Evolutionary conservation across 1,140 invertebrate species (phyloP).

Genomic region (Drosophila sechellia): DNA sequence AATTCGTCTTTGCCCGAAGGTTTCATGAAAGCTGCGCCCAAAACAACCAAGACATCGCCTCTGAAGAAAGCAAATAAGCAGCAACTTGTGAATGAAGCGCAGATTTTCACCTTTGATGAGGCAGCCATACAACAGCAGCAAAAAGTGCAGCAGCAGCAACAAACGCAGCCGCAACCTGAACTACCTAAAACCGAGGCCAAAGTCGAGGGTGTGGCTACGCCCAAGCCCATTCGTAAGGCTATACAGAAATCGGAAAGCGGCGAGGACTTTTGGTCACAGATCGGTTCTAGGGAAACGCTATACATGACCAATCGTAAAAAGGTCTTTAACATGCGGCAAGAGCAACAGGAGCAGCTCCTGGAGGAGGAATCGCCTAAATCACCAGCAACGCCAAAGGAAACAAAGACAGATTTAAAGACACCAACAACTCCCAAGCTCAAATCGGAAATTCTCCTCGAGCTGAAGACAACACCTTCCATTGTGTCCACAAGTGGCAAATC

Average conservation of each 20-base stretch:
- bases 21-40: constrained; percentile 67
- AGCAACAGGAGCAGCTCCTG: constrained; percentile 44
- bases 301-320: constrained; percentile 82
- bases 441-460: constrained; percentile 53
- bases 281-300: constrained; percentile 77
- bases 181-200: constrained; percentile 4
- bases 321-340: constrained; percentile 52
- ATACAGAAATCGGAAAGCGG: constrained; percentile 78
- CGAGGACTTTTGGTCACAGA: constrained; percentile 83
- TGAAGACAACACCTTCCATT: constrained; percentile 36
- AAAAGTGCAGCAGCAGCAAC: not conserved
- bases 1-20: constrained; percentile 61
- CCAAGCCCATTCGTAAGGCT: constrained; percentile 64
- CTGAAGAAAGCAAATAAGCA: constrained; percentile 50
- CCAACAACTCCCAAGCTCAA: constrained; percentile 48
- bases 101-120: constrained; percentile 77
- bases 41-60: constrained; percentile 62
- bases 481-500: constrained; percentile 2
- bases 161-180: not conserved
- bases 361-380: constrained; percentile 23
- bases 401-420: constrained; percentile 19
- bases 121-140: constrained; percentile 38
- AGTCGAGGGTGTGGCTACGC: constrained; percentile 58
- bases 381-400: constrained; percentile 9
- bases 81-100: constrained; percentile 51